Evolutionary conservation across 35 echinoderm and acorn worm species (phyloP).

Genomic region (Acanthaster planci): DNA sequence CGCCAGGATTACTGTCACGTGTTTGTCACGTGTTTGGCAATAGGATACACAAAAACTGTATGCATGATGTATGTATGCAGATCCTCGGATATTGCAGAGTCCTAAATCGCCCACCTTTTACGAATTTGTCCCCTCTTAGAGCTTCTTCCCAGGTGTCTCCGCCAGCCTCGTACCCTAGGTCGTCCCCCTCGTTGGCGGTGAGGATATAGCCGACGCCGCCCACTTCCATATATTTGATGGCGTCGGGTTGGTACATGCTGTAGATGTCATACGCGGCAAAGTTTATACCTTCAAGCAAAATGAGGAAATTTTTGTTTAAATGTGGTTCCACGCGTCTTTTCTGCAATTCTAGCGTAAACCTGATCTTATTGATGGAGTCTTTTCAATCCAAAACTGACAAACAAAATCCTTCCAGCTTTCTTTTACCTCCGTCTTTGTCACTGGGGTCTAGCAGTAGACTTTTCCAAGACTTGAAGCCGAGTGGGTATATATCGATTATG

Average conservation of each 20-base stretch:
- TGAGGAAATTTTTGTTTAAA: too few species aligned
- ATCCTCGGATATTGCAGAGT: too few species aligned
- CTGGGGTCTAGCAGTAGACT: conserved; percentile 65
- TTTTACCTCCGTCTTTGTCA: conserved; percentile 81
- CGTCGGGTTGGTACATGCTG: conserved; percentile 88
- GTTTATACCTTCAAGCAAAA: conserved; percentile 50
- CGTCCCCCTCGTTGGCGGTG: conserved; percentile 90
- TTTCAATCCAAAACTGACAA: too few species aligned
- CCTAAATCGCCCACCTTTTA: conserved; percentile 43
- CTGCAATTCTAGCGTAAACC: too few species aligned
- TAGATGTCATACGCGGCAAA: conserved; percentile 67
- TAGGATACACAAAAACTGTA: too few species aligned
- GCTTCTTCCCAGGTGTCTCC: conserved; percentile 57
- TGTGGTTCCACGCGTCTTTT: too few species aligned
- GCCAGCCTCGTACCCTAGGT: conserved; percentile 24
- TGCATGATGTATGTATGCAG: too few species aligned
- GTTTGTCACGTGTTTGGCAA: too few species aligned
- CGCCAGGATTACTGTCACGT: too few species aligned
- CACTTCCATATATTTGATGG: conserved; percentile 72
- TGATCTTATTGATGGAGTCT: too few species aligned
- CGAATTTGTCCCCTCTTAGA: conserved; percentile 60
- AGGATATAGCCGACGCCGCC: conserved; percentile 64
- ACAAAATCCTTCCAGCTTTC: too few species aligned
- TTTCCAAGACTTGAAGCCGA: conserved; percentile 74
- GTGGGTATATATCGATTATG: conserved; percentile 56